Conservation (phyloP, 1,140 invertebrate genomes). For the Eueides isabella region DNA sequence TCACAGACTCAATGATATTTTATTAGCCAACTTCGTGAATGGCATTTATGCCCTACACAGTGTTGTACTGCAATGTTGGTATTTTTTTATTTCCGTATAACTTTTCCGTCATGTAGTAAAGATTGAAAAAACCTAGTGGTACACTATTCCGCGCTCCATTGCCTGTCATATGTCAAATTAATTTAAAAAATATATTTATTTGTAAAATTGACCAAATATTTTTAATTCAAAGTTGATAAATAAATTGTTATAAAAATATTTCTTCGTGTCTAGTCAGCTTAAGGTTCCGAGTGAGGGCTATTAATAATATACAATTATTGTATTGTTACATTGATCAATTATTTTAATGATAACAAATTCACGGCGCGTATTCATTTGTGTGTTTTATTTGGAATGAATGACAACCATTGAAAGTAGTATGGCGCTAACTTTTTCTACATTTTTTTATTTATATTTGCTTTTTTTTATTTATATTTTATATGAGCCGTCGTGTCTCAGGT, state of each 20-base stretch:
- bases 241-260: not conserved
- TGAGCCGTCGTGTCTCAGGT: too few relatives aligned
- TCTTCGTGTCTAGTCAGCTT: conserved; percentile 2
- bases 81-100: too few relatives aligned
- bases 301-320: conserved; percentile 36
- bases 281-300: not conserved
- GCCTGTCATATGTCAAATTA: too few relatives aligned
- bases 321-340: conserved; percentile 39
- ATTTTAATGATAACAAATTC: conserved; percentile 29
- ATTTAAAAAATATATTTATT: too few relatives aligned
- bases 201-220: too few relatives aligned
- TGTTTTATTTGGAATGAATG: conserved; percentile 14
- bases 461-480: not conserved
- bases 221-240: not conserved
- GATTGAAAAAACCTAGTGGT: too few relatives aligned
- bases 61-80: too few relatives aligned
- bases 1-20: not conserved
- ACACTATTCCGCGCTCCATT: too few relatives aligned
- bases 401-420: conserved; percentile 8
- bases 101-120: too few relatives aligned
- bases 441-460: not conserved
- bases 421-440: not conserved
- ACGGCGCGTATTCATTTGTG: conserved; percentile 21
- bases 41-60: too few relatives aligned
- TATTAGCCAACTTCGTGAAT: not conserved